Conservation (phyloP, 1,140 invertebrate species). For the Gryon sp. region DNA sequence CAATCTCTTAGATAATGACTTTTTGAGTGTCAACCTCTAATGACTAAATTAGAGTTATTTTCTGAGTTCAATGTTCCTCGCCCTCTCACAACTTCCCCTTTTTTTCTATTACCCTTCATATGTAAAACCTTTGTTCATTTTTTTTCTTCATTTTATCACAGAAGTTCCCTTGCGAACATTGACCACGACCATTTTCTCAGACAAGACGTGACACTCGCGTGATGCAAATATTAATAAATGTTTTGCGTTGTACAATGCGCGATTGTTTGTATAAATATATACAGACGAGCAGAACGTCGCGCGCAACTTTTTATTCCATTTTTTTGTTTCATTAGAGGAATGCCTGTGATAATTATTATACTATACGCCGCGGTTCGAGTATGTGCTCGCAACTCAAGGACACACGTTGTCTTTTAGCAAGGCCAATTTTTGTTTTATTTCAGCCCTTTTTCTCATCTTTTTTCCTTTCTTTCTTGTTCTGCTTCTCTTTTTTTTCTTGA, state of each 20-base stretch:
- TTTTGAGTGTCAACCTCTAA: constrained; percentile 71
- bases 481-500: constrained; percentile 10
- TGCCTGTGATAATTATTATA: constrained; percentile 47
- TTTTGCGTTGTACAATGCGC: constrained; percentile 48
- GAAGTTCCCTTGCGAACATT: constrained; percentile 48
- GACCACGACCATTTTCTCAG: constrained; percentile 60
- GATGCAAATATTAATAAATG: constrained; percentile 60
- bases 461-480: too few species aligned
- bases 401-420: constrained; percentile 42
- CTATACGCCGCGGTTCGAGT: constrained; percentile 29
- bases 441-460: constrained; percentile 5
- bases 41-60: constrained; percentile 76
- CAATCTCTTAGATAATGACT: constrained; percentile 74
- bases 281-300: too few species aligned
- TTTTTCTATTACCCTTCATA: too few species aligned
- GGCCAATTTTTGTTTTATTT: constrained; percentile 50
- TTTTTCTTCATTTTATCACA: constrained; percentile 55
- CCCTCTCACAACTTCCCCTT: constrained; percentile 34
- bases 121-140: constrained; percentile 20
- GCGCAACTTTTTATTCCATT: constrained; percentile 32
- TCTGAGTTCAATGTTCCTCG: constrained; percentile 58
- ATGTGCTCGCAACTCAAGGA: constrained; percentile 55
- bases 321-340: constrained; percentile 35
- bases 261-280: constrained; percentile 56
- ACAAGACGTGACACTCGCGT: constrained; percentile 18